Percentiles rank a stretch among this genome's conserved stretches.
These are phyloP conservation scores for Marasmarcha lunaedactyla DNA, from an alignment of 2,888 invertebrate species.

Conservation along the genomic window DNA sequence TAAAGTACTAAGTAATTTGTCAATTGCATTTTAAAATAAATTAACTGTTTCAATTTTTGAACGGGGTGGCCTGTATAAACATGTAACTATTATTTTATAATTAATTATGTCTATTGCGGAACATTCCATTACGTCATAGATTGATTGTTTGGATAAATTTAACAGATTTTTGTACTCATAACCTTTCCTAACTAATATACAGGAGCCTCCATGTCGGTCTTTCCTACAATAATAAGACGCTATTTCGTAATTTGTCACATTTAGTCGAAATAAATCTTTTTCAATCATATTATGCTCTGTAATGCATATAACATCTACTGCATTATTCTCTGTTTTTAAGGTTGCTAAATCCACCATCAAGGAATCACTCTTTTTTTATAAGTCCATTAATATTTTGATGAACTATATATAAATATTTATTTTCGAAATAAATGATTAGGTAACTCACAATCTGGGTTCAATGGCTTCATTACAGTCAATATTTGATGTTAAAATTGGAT, in stretches of 20 bases:
- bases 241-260: conserved; percentile 6
- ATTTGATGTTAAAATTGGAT: background rate
- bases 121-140: conserved; percentile 9
- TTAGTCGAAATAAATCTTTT: conserved; percentile 3
- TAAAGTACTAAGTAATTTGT: conserved; percentile 4
- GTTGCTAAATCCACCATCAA: conserved; percentile 7
- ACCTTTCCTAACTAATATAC: conserved; percentile 6
- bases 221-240: conserved; percentile 5
- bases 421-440: conserved; percentile 7
- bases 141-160: background rate
- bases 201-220: conserved; percentile 11
- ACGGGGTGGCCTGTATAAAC: conserved; percentile 10
- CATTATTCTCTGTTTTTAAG: background rate
- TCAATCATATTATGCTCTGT: conserved; percentile 14
- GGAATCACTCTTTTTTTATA: conserved; percentile 6
- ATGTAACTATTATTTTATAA: conserved; percentile 6
- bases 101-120: conserved; percentile 9
- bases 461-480: background rate
- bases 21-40: conserved; percentile 5
- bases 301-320: conserved; percentile 11
- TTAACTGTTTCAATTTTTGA: background rate
- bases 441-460: background rate
- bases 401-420: conserved; percentile 6
- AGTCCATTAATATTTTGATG: conserved; percentile 13
- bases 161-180: background rate